A percentile compares a stretch with the other conserved stretches of the same genome.
phyloP scores from a whole-genome alignment of 2,113 vertebrate species.

The Hystrix cristata region DNA sequence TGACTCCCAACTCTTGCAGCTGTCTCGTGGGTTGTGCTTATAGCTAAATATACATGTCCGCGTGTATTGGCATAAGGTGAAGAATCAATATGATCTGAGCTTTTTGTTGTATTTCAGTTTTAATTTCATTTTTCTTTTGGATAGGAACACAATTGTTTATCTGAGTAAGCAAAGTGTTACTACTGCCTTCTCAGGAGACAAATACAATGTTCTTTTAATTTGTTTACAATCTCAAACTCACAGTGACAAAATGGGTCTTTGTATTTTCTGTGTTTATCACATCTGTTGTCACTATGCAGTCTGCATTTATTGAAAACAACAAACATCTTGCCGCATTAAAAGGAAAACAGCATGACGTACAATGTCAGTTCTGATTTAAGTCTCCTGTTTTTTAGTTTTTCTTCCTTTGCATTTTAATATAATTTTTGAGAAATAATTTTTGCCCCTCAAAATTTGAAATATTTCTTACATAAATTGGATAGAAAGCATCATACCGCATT shows the following conservation, averaged over 20 bases:
- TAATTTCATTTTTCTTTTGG: conserved; percentile 68
- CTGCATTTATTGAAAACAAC: conserved; percentile 66
- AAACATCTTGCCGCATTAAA: conserved; percentile 71
- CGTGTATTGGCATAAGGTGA: not conserved
- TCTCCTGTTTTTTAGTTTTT: conserved; percentile 58
- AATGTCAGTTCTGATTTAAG: conserved; percentile 67
- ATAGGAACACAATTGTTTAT: conserved; percentile 50
- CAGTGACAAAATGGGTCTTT: conserved; percentile 66
- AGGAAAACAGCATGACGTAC: conserved; percentile 39
- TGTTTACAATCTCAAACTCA: conserved; percentile 69
- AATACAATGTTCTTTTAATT: conserved; percentile 65
- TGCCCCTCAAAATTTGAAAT: conserved; percentile 27
- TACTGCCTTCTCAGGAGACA: conserved; percentile 50
- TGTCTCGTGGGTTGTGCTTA: not conserved
- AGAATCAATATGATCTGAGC: conserved; percentile 12
- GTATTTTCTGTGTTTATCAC: conserved; percentile 66
- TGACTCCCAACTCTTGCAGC: conserved; percentile 12
- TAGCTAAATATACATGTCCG: conserved; percentile 6
- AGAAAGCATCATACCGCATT: conserved; percentile 39
- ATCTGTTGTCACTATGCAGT: conserved; percentile 63
- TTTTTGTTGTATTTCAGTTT: conserved; percentile 56
- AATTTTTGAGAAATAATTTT: conserved; percentile 62
- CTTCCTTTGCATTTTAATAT: conserved; percentile 65
- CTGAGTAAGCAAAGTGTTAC: conserved; percentile 4
- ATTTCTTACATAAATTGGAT: conserved; percentile 63